Evolutionary conservation across 2,113 vertebrate species (phyloP), one percentile per base, ranked within the genome.

Genomic region (Eretmochelys imbricata): DNA sequence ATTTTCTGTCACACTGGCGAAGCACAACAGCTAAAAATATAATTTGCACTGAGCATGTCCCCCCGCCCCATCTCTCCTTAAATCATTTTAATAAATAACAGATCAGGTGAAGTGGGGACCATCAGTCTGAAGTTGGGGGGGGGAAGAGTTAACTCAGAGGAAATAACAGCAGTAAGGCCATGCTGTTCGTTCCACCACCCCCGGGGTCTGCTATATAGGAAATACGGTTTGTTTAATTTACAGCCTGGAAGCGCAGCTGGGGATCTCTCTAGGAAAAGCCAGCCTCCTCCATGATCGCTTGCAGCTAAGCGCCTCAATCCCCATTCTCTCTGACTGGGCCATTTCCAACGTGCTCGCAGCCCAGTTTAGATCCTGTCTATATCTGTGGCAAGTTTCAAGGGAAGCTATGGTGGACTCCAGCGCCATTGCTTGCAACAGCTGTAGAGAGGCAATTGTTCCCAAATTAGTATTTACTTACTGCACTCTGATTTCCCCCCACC

Each of bases 1-100:
- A 97, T 97, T 96, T 96, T 96, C 97, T 22, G 0, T 96, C 94
- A 89, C 97, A 96, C 90, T 97, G 96, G 96, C 96, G 91, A 97
- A 97, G 96, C 96, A 96, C 97, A 97, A 96, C 96, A 95, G 97
- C 96, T 97, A 95, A 96, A 97, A 97, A 97, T 97, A 97, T 88
- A 96, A 97, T 97, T 97, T 97, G 94, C 95, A 96, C 94, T 13
- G 90, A 97, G 93, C 93, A 91, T 93, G 94, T 95, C 94, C 82
- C 91, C 92, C 92, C 93, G n/a, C n/a, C 19, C 22, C 2, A 93
- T 88, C 94, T 96, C 94, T 83, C 94, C 90, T 96, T 96, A 97
- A 96, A 93, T 62, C 96, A 81, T 3, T 50, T 93, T 94, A 97
- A 97, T 97, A 97, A 96, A 97, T 94, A 96, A 95, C 94, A 95